These are phyloP conservation scores for Eristalinus aeneus DNA, from an alignment of 2,888 invertebrate species.

Conservation along the genomic window DNA sequence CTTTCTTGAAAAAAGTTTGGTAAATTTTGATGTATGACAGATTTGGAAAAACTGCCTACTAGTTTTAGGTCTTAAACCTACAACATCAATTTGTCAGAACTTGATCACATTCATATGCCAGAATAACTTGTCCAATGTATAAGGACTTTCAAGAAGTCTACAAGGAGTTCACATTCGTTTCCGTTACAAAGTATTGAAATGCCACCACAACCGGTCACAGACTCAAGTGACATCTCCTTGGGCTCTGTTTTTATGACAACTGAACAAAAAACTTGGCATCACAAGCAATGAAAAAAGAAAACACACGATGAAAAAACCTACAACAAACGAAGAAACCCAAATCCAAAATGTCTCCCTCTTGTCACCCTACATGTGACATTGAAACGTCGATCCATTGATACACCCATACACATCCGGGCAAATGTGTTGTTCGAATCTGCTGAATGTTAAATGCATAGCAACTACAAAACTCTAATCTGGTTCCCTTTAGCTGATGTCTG, in stretches of 20 bases:
- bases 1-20: no score
- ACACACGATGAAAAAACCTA: no score
- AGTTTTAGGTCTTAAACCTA: no score
- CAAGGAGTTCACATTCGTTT: background rate
- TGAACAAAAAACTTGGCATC: background rate
- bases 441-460: background rate
- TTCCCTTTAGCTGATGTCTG: slow-evolving; percentile 12
- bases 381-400: background rate
- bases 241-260: background rate
- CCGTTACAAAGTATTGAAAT: background rate
- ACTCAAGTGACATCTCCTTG: background rate
- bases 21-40: no score
- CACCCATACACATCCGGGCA: background rate
- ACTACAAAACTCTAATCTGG: slow-evolving; percentile 23
- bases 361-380: slow-evolving; percentile 4
- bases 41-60: no score
- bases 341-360: background rate
- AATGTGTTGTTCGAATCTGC: background rate
- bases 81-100: no score
- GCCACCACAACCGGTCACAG: no score
- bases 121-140: no score
- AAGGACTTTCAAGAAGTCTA: no score
- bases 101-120: no score
- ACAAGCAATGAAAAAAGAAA: background rate
- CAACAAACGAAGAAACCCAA: background rate